Evolutionary conservation across 1,140 invertebrate genomes (phyloP).

Genomic region (Tigriopus japonicus): DNA sequence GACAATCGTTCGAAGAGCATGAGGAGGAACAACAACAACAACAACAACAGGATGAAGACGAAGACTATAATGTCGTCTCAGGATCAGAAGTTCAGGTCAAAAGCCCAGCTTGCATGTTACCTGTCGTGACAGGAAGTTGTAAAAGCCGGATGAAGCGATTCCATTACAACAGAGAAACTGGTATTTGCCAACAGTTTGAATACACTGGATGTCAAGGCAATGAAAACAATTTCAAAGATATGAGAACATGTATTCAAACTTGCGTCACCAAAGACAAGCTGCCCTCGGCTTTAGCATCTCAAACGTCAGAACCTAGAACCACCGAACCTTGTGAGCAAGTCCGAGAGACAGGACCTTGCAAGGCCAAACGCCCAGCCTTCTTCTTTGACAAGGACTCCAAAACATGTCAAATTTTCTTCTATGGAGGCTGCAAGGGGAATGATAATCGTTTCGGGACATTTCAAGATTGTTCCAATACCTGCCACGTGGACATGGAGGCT

Average conservation of each 20-base stretch:
- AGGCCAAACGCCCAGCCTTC: constrained; percentile 51
- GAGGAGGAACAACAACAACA: no score
- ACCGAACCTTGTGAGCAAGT: constrained; percentile 51
- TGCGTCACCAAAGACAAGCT: constrained; percentile 22
- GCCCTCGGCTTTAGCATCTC: background rate
- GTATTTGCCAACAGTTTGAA: constrained; percentile 48
- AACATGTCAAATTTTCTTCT: constrained; percentile 60
- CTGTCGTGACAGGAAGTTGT: background rate
- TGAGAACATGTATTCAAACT: constrained; percentile 34
- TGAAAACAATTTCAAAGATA: constrained; percentile 41
- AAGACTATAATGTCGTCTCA: no score
- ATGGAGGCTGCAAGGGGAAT: constrained; percentile 60
- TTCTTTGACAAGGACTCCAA: constrained; percentile 53
- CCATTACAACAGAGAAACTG: constrained; percentile 30
- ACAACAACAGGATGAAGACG: no score
- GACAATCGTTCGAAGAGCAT: no score
- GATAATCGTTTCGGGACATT: constrained; percentile 52
- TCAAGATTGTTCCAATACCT: constrained; percentile 60
- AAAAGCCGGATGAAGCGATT: constrained; percentile 9
- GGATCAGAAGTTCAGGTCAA: no score
- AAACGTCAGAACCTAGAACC: no score
- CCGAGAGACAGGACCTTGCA: constrained; percentile 56
- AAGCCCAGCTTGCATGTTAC: no score
- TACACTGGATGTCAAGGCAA: constrained; percentile 60
- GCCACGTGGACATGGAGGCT: constrained; percentile 23